Evolutionary conservation across 2,113 vertebrate species (phyloP).

Genomic region (Phoxinus phoxinus): DNA sequence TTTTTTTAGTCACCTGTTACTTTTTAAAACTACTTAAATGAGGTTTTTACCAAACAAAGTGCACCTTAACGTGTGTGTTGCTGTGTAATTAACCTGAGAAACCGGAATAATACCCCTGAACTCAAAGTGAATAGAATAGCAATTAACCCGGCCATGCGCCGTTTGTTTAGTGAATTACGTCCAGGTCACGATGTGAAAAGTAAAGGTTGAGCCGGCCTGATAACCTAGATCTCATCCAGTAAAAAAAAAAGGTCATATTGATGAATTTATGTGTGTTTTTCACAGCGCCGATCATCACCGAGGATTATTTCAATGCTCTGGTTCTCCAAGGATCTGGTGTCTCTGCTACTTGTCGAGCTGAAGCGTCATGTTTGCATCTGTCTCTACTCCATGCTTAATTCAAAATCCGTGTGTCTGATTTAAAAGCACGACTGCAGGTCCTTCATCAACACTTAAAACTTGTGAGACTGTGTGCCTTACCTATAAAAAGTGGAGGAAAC

Average conservation of each 20-base stretch:
- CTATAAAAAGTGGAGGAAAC: constrained; percentile 78
- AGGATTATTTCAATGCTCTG: constrained; percentile 25
- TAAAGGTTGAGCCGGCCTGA: background rate
- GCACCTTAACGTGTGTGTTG: background rate
- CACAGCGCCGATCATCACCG: background rate
- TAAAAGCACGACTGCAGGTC: constrained; percentile 72
- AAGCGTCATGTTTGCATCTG: constrained; percentile 57
- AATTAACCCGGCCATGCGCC: constrained; percentile 29
- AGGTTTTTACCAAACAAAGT: background rate
- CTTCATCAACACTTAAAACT: constrained; percentile 75
- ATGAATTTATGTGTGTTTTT: background rate
- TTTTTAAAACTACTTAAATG: background rate
- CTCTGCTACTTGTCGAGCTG: constrained; percentile 19
- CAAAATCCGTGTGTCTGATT: constrained; percentile 56
- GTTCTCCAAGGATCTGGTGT: constrained; percentile 7
- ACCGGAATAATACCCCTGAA: background rate
- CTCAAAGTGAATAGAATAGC: background rate
- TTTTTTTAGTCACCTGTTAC: background rate
- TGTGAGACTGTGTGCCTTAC: constrained; percentile 76
- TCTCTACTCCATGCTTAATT: constrained; percentile 50
- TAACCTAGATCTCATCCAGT: background rate
- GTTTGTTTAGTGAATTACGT: background rate
- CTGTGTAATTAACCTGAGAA: constrained; percentile 15
- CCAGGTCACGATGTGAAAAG: background rate
- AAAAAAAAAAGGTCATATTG: background rate